Base-by-base conservation (phyloP, 2,113 vertebrate species). In the Strigops habroptila region DNA sequence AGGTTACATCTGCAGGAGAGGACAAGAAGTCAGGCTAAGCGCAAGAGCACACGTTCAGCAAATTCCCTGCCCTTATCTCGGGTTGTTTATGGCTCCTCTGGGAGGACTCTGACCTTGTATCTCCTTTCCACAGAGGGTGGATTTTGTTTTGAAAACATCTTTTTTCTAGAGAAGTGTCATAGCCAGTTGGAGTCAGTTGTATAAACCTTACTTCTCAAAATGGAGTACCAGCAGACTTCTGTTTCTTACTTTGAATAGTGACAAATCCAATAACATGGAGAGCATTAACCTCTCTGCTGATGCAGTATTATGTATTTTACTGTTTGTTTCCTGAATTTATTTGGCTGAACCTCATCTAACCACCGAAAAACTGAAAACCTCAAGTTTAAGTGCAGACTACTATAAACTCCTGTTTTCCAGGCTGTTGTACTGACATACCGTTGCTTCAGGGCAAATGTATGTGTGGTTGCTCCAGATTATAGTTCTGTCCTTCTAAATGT, bases 31-130 rank as follows among this genome's bases (percentile, higher is more conserved):
- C 6, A 31, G 85, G 86, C 79, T 82, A 78, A 90, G 85, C 13
- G 11, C 5, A 3, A 95, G 97, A 94, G 75, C 77, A 90, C 52
- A 4, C 69, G 68, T 96, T 96, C 97, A 95, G 97, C 95, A 95
- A 63, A 93, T 95, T 97, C 93, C 62, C 88, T 95, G 91, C 91
- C 89, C 83, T 96, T 97, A 97, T 97, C 97, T 96, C 1, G 39
- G 57, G 53, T 80, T 95, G 86, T 95, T 97, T 97, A 94, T 91
- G 89, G 55, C 77, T 97, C 94, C 92, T 86, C 53, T 70, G 93
- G 94, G 96, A 97, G 77, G 75, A 88, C 80, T 73, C 79, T 97
- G 94, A 97, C 96, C 96, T 97, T 95, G 68, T 92, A 79, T 87
- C 85, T 96, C 88, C 85, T 97, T 95, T 96, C 78, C 63, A 90